phyloP scores from a whole-genome alignment of 2,888 invertebrate genomes.

The Galerucella nymphaeae region DNA sequence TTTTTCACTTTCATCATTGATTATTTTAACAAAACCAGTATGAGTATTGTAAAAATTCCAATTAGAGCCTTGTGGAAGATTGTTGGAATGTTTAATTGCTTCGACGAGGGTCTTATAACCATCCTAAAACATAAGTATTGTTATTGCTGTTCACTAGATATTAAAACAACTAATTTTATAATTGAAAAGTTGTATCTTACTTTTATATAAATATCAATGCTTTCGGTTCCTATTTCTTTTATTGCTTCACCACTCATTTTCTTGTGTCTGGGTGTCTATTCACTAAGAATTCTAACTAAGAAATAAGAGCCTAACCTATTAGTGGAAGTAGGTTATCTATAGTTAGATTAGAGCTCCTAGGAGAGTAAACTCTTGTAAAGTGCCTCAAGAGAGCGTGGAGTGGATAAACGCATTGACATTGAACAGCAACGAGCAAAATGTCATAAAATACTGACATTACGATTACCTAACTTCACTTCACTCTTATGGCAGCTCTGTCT shows the following conservation, averaged over 20 bases:
- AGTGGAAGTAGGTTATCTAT: too few relatives aligned
- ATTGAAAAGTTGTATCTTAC: conserved; percentile 51
- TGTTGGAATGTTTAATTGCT: conserved; percentile 78
- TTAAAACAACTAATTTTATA: conserved; percentile 21
- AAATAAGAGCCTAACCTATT: too few relatives aligned
- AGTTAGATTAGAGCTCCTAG: too few relatives aligned
- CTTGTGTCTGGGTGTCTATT: not conserved
- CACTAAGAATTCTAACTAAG: too few relatives aligned
- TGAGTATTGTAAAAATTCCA: conserved; percentile 82
- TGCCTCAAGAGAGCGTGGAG: too few relatives aligned
- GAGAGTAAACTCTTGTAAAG: too few relatives aligned
- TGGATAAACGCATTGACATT: too few relatives aligned
- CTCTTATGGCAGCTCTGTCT: too few relatives aligned
- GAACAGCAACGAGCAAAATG: too few relatives aligned
- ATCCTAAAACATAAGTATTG: conserved; percentile 66
- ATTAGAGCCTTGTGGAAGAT: conserved; percentile 77
- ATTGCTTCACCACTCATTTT: not conserved
- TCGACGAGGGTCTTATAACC: conserved; percentile 75
- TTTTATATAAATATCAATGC: conserved; percentile 62
- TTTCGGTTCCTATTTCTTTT: conserved; percentile 6
- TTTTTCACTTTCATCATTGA: conserved; percentile 73
- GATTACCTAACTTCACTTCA: too few relatives aligned
- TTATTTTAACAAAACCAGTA: conserved; percentile 76
- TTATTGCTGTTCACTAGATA: conserved; percentile 1
- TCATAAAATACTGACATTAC: too few relatives aligned